Conservation (phyloP, 2,113 vertebrate genomes). For the Antechinus stuartii region DNA sequence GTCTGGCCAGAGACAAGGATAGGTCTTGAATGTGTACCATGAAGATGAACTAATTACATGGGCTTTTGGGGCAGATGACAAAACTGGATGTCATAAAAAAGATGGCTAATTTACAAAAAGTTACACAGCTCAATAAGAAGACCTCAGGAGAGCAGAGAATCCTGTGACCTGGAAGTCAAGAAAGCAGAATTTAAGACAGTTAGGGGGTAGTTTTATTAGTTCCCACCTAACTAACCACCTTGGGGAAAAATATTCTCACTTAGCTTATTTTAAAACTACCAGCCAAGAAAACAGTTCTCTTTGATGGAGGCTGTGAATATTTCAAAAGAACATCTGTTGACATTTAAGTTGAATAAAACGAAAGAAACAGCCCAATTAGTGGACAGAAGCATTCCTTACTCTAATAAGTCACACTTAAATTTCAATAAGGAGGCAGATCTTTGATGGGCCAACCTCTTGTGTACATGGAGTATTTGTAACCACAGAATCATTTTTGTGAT, state of each 20-base stretch:
- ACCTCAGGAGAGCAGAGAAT: not conserved
- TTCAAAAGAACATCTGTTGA: constrained; percentile 62
- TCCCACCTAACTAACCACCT: not conserved
- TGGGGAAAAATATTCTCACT: constrained; percentile 13
- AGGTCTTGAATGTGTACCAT: not conserved
- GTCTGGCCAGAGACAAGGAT: not conserved
- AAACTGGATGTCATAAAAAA: not conserved
- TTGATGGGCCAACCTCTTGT: not conserved
- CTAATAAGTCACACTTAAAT: not conserved
- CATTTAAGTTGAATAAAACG: constrained; percentile 51
- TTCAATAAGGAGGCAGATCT: not conserved
- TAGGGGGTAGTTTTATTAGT: not conserved
- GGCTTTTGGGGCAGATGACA: not conserved
- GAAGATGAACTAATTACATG: not conserved
- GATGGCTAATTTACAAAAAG: not conserved
- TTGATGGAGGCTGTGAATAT: constrained; percentile 62
- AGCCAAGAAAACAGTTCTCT: constrained; percentile 37
- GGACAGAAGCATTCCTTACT: not conserved
- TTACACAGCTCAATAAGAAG: not conserved
- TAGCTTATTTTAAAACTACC: constrained; percentile 37
- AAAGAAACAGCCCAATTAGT: constrained; percentile 21
- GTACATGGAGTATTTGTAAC: not conserved
- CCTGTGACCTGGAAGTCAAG: not conserved
- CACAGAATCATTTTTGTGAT: not conserved
- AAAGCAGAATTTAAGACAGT: not conserved